These are phyloP conservation scores for Ctenopoma kingsleyae DNA, from an alignment of 2,797 vertebrate species.

Conservation along the genomic window DNA sequence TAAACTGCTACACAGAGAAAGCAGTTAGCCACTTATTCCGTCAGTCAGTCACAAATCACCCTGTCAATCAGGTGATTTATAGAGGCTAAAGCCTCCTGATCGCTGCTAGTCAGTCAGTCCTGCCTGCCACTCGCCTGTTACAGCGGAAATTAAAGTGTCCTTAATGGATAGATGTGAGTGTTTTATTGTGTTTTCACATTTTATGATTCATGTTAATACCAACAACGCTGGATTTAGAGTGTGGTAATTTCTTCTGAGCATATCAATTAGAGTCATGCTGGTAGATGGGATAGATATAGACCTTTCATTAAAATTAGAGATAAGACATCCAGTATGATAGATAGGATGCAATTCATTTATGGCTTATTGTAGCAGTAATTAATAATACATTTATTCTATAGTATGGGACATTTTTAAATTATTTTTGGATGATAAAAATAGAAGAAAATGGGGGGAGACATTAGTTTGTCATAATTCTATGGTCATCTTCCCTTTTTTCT, in stretches of 20 bases:
- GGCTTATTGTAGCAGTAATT: constrained; percentile 48
- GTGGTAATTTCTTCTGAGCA: constrained; percentile 67
- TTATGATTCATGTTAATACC: constrained; percentile 77
- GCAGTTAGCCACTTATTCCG: constrained; percentile 72
- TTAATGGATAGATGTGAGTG: constrained; percentile 71
- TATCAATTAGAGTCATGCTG: constrained; percentile 69
- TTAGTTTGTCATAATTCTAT: constrained; percentile 7
- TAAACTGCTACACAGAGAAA: constrained; percentile 50
- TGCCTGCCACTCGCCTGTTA: constrained; percentile 70
- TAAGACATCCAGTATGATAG: constrained; percentile 52
- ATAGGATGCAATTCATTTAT: constrained; percentile 60
- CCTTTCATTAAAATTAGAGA: constrained; percentile 67
- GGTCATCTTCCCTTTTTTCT: not conserved
- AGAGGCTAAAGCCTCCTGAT: constrained; percentile 73
- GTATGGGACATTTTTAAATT: constrained; percentile 18
- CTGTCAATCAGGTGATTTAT: constrained; percentile 78
- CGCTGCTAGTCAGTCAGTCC: constrained; percentile 62
- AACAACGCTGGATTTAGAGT: constrained; percentile 52
- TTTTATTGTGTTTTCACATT: constrained; percentile 79
- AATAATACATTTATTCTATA: constrained; percentile 45
- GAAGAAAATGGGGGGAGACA: not conserved
- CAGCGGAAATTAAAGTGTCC: constrained; percentile 69
- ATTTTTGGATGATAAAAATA: too few relatives aligned
- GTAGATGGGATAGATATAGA: constrained; percentile 52
- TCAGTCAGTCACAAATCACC: constrained; percentile 81